Percentiles rank a stretch among this genome's conserved stretches.
These are phyloP conservation scores for Chanos chanos DNA, from an alignment of 2,797 vertebrate species.

Conservation along the genomic window DNA sequence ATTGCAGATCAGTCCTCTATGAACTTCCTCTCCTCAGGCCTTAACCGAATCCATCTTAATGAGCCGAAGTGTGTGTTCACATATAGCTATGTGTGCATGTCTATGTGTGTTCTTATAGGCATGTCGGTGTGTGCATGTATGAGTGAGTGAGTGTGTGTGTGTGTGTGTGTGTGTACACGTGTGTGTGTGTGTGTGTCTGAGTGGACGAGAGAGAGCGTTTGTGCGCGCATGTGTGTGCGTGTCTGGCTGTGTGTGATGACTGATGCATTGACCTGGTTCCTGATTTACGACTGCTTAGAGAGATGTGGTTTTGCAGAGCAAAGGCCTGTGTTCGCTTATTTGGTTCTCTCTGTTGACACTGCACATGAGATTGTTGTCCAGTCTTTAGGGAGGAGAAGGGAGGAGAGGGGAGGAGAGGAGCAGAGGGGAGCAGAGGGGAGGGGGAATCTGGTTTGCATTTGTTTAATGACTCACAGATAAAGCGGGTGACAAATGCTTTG, in stretches of 20 bases:
- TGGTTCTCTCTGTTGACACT: neutral
- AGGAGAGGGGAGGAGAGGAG: too few relatives aligned
- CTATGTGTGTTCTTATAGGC: neutral
- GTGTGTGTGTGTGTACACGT: neutral
- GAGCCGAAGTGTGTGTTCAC: too few relatives aligned
- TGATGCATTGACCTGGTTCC: too few relatives aligned
- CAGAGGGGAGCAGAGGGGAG: too few relatives aligned
- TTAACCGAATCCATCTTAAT: too few relatives aligned
- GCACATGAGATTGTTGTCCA: neutral
- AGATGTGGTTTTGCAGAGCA: neutral
- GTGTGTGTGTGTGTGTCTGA: neutral
- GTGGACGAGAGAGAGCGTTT: too few relatives aligned
- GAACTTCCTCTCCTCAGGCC: conserved; percentile 9
- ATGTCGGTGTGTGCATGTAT: neutral
- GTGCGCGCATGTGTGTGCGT: neutral
- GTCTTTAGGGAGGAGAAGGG: too few relatives aligned
- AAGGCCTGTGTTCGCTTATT: neutral
- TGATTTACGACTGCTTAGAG: neutral
- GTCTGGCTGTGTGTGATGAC: neutral
- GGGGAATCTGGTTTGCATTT: conserved; percentile 37
- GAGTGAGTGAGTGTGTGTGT: neutral
- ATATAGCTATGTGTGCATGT: neutral
- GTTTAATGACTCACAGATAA: conserved; percentile 26
- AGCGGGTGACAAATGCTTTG: conserved; percentile 16
- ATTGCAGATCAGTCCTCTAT: conserved; percentile 7